Evolutionary conservation across 2,797 vertebrate genomes (phyloP), one percentile per base, ranked within the genome.

Genomic region (Morus bassanus): DNA sequence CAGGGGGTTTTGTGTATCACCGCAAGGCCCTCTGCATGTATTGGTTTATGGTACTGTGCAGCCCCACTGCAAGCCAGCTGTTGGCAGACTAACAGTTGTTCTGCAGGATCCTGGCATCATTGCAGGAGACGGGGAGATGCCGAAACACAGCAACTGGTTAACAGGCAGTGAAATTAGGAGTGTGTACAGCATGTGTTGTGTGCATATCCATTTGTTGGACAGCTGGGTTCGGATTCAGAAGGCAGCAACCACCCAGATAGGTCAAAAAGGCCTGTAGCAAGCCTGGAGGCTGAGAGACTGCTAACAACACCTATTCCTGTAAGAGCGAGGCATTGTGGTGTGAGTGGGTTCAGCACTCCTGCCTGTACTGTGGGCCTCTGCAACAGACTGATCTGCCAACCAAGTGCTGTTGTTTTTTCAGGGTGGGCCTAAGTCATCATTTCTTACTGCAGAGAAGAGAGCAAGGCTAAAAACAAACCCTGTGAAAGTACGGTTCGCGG

Each of bases 391-490:
- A 75, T 35, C 67, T 90, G 72, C 65, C 21, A 50, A 84, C 22
- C 0, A 3, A 60, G 17, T 51, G 43, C 74, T 65, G 10, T 67
- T 95, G 14, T 87, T 96, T 96, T 96, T 93, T 1, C 97, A 99
- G 99, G 99, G 99, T 0, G 95, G 94, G 50, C 99, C 99, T 31
- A 99, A 99, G 94, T 99, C 99, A 0, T 99, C 99, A 0, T 99
- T 99, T 97, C 99, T 99, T 92, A 99, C 99, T 3, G 99, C 98
- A 10, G 99, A 99, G 98, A 99, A 99, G 98, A 98, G 99, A 93
- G 99, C 99, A 63, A 98, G 99, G 93, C 98, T 99, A 75, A 98
- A 98, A 95, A 99, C 98, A 85, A 99, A 99, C 96, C 99, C 99
- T 0, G 99, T 99, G 41, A 99, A 99, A 97, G 99, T 99, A 88